Base-by-base conservation (phyloP, 1,140 invertebrate genomes). In the Bilobella aurantiaca region DNA sequence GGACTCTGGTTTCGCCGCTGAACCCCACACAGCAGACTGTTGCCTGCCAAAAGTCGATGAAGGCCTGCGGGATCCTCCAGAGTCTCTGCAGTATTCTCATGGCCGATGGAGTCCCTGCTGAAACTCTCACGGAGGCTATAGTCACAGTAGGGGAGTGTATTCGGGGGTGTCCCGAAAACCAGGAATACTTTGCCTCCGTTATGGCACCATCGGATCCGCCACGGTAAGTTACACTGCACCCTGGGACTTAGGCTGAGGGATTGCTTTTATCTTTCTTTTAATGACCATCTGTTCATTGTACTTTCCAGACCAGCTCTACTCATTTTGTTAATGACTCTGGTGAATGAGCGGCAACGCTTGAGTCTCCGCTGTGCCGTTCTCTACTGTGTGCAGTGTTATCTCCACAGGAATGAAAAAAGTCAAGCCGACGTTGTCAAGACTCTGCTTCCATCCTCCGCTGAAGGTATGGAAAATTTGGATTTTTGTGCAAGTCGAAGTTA, bases 311-410 rank as follows among this genome's bases (percentile, higher is more conserved):
- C 96, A 0, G 93, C 91, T 0, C 88, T 99, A 57, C 88, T 98
- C 0, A 88, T 98, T 47, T 79, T 99, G 5, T 77, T 99, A 14
- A 94, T 98, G 89, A 97, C 94, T 0, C 98, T 99, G 94, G 92
- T 98, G 1, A 97, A 97, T 78, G 96, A 99, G 74, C 97, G 96
- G 76, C 96, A 99, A 77, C 88, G 93, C 16, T 91, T 98, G 76
- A 78, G 84, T 8, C 77, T 99, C 60, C 84, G 95, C 61, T 96
- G 92, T 79, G 88, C 96, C 0, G 93, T 98, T 12, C 83, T 98
- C 0, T 99, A 99, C 76, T 97, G 93, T 76, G 97, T 98, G 76
- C 86, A 98, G 80, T 97, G 91, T 77, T 98, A 91, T 76, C 79
- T 99, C 0, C 94, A 89, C 75, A 92, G 89, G 78, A 99, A 99